These are phyloP conservation scores for Coryphaenoides rupestris DNA, from an alignment of 2,113 vertebrate species.

Conservation along the genomic window DNA sequence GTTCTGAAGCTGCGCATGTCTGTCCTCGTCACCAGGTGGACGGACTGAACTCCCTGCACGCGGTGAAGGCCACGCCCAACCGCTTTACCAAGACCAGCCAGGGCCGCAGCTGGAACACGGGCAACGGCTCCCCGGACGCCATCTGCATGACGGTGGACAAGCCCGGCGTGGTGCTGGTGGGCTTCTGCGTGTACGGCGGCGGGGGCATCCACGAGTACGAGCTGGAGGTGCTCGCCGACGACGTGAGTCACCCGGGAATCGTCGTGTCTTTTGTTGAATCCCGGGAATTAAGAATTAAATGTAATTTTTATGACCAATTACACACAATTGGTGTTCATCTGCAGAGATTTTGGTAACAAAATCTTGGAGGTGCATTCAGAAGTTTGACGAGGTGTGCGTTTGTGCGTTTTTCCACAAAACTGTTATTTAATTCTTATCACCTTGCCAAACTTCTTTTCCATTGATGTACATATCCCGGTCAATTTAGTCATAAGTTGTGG, in stretches of 20 bases:
- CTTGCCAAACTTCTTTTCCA: no score
- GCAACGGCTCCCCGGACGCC: slow-evolving; percentile 96
- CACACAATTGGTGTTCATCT: no score
- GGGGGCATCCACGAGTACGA: slow-evolving; percentile 98
- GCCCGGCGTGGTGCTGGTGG: slow-evolving; percentile 91
- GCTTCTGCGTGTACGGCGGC: slow-evolving; percentile 96
- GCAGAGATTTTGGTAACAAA: no score
- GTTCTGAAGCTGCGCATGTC: background rate
- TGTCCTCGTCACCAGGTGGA: slow-evolving; percentile 76
- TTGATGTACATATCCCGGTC: no score
- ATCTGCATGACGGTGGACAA: slow-evolving; percentile 97
- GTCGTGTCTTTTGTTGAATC: no score
- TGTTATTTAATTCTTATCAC: no score
- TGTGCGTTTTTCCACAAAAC: no score
- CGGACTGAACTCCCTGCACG: slow-evolving; percentile 92
- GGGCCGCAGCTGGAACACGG: slow-evolving; percentile 98
- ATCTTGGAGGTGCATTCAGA: no score
- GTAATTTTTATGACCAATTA: no score
- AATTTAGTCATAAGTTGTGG: no score
- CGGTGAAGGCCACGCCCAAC: slow-evolving; percentile 92
- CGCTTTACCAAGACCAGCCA: slow-evolving; percentile 98
- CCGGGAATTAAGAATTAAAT: no score
- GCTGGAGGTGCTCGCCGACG: slow-evolving; percentile 93
- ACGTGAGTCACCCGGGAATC: slow-evolving; percentile 77
- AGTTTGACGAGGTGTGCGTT: no score